Evolutionary conservation across 92 coral and sea anemone genomes (phyloP).

Genomic region (Blastomussa wellsi): DNA sequence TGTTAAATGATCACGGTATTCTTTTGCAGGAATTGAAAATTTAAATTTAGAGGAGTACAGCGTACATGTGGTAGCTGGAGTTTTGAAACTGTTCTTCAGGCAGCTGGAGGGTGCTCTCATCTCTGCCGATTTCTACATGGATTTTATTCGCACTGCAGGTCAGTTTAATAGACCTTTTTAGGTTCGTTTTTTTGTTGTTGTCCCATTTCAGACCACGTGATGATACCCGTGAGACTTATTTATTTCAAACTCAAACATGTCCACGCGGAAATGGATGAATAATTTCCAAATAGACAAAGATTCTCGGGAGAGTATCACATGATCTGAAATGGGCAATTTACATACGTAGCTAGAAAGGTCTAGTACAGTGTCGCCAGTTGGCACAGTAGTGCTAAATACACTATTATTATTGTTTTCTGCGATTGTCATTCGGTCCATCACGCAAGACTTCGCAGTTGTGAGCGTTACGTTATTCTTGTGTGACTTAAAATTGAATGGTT

Average conservation of each 20-base stretch:
- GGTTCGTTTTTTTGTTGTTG: neutral
- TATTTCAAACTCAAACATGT: too few relatives aligned
- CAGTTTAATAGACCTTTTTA: neutral
- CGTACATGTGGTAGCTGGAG: conserved; percentile 94
- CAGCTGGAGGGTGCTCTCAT: conserved; percentile 81
- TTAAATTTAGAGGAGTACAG: conserved; percentile 71
- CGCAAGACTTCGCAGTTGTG: neutral
- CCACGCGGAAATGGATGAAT: too few relatives aligned
- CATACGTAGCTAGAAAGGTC: too few relatives aligned
- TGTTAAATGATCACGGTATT: neutral
- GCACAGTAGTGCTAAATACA: too few relatives aligned
- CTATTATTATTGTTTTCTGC: too few relatives aligned
- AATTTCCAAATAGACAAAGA: too few relatives aligned
- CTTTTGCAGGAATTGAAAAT: conserved; percentile 65
- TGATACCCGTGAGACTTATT: too few relatives aligned
- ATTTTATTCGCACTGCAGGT: conserved; percentile 91
- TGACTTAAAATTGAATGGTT: neutral
- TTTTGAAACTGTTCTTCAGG: conserved; percentile 92
- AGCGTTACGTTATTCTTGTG: neutral
- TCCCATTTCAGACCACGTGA: too few relatives aligned
- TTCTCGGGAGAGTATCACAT: too few relatives aligned
- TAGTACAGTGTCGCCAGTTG: too few relatives aligned
- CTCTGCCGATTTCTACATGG: conserved; percentile 77
- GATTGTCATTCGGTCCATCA: too few relatives aligned
- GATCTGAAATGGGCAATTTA: too few relatives aligned